Base-by-base conservation (phyloP, 2,888 invertebrate genomes). In the Diadromus collaris region DNA sequence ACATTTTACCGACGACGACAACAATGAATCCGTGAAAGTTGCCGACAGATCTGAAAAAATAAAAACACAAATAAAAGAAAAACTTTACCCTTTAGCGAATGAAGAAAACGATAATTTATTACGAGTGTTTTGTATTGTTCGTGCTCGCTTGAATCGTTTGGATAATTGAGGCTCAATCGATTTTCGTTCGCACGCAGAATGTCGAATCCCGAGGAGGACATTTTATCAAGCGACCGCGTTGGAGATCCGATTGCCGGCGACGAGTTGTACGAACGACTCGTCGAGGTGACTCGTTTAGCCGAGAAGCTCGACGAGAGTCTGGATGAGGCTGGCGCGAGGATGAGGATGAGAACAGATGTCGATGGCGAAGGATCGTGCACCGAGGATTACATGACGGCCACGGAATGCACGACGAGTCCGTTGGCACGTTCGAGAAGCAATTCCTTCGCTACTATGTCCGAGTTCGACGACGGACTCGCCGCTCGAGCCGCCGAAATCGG, bases 381-480 rank as follows among this genome's bases (percentile, higher is more conserved):
- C 1, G 93, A 93, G 77, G 94, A 94, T 80, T 95, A 95, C 88
- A 92, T 93, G 41, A 95, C 95, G 2, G 95, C 95, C 13, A 95
- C 95, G 0, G 95, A 95, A 85, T 94, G 94, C 84, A 94, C 95
- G 58, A 92, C 93, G 6, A 94, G 94, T 38, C 94, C 90, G 29
- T 83, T 87, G 58, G 83, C 83, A 41, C 85, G 87, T 76, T 95
- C 95, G 6, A 91, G 94, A 74, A 94, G 94, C 34, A 94, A 94
- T 21, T 95, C 95, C 2, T 95, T 94, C 89, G 94, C 94, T 85
- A 94, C 94, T 0, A 94, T 94, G 16, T 94, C 94, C 1, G 94
- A 94, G 87, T 94, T 93, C 82, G 94, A 94, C 76, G 92, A 92
- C 51, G 92, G 82, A 41, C 78, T 75, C 78, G 71, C 74, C 75